phyloP scores from a whole-genome alignment of 2,797 vertebrate genomes.

The Clarias laeviceps region DNA sequence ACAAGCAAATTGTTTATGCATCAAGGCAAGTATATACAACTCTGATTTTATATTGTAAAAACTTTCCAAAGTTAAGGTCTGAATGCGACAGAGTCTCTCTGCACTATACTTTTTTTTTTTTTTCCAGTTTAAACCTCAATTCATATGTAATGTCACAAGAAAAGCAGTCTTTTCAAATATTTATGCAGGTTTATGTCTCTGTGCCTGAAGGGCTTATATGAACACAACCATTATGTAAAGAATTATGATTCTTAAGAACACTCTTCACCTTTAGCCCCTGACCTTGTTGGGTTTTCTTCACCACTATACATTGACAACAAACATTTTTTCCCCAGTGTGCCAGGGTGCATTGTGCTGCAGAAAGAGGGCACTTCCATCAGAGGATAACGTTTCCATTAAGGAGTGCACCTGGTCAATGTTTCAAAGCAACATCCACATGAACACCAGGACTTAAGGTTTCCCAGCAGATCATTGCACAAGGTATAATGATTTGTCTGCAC shows the following conservation, averaged over 20 bases:
- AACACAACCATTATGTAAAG: background rate
- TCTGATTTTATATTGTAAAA: background rate
- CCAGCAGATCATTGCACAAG: no score
- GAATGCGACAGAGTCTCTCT: background rate
- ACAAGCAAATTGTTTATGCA: no score
- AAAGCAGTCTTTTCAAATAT: constrained; percentile 2
- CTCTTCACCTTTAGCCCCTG: no score
- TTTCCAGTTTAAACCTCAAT: background rate
- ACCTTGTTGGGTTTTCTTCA: no score
- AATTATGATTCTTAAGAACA: no score
- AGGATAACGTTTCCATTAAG: background rate
- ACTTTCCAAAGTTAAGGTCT: background rate
- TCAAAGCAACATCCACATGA: no score
- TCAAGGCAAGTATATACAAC: background rate
- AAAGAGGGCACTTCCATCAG: background rate
- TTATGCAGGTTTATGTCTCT: background rate
- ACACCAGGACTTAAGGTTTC: no score
- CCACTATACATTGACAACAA: no score
- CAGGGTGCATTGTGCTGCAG: background rate
- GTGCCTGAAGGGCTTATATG: background rate
- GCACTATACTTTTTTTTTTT: background rate
- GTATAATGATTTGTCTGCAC: no score
- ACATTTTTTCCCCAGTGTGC: background rate
- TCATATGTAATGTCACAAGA: background rate
- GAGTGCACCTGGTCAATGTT: no score